Evolutionary conservation across 2,888 invertebrate species (phyloP), one percentile per base, ranked within the genome.

Genomic region (Eledona agricola): DNA sequence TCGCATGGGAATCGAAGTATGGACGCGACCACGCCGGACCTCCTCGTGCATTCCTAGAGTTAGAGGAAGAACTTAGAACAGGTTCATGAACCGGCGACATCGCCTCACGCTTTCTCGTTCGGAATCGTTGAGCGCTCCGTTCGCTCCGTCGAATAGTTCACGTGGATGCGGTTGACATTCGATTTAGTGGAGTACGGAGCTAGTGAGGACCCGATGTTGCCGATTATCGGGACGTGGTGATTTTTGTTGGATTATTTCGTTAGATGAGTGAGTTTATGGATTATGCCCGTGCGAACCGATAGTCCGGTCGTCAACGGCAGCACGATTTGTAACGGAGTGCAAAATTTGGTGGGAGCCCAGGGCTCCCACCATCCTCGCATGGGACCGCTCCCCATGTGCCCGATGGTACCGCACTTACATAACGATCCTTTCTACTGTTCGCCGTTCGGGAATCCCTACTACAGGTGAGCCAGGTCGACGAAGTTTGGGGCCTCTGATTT

Each of bases 161-260:
- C 80, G 81, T 83, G 80, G 82, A 81, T 80, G 80, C 81, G 80
- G 81, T 81, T 81, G 80, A 78, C 79, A 80, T 76, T 79, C 77
- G 78, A 35, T 35, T 35, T 28, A 12, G 35, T 78, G 79, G 73
- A 78, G 47, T 29, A 47, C 47, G 47, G 46, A n/a, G n/a, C n/a
- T n/a, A n/a, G n/a, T 25, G 35, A 42, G 19, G 42, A 20, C 47
- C 28, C 28, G 4, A 25, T 47, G 37, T 47, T 29, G 12, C 22
- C 11, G 7, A 22, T 38, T 25, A n/a, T n/a, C n/a, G n/a, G n/a
- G 3, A 15, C 6, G 29, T 40, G 49, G 45, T 38, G 40, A 38
- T 31, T 20, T 23, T 10, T 28, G 13, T 29, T 38, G 58, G 15
- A 29, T 29, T 15, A 11, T 16, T 23, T 45, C 5, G 16, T 22